A percentile compares a stretch with the other conserved stretches of the same genome.
Conservation (phyloP, 2,888 invertebrate species). For the Lagria hirta region DNA sequence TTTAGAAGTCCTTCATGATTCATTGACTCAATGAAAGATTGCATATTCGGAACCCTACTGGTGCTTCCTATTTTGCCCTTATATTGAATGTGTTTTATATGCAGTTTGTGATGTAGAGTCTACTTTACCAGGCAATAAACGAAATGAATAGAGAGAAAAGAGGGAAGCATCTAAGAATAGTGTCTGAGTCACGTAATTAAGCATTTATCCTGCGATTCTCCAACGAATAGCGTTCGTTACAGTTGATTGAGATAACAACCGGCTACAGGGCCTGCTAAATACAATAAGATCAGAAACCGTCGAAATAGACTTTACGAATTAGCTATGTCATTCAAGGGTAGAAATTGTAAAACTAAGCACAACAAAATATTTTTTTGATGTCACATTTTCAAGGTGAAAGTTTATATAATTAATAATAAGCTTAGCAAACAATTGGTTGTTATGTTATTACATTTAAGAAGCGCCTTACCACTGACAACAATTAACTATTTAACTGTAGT, state of each 20-base stretch:
- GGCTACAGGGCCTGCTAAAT: conserved; percentile 27
- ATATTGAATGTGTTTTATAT: conserved; percentile 13
- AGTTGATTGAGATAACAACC: conserved; percentile 40
- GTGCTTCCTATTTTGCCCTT: conserved; percentile 6
- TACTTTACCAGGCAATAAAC: conserved; percentile 26
- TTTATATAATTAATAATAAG: no score
- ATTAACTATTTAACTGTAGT: no score
- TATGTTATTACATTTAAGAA: conserved; percentile 17
- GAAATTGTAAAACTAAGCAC: conserved; percentile 12
- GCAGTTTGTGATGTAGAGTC: conserved; percentile 13
- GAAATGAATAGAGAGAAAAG: conserved; percentile 29
- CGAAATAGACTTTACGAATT: conserved; percentile 18
- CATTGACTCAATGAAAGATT: no score
- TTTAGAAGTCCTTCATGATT: no score
- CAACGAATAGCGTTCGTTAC: conserved; percentile 38
- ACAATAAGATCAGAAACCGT: conserved; percentile 17
- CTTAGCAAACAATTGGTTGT: conserved; percentile 17
- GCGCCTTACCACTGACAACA: no score
- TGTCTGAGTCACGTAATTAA: conserved; percentile 45
- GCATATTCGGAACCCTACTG: no score
- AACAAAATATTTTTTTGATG: conserved; percentile 6
- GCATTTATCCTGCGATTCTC: conserved; percentile 43
- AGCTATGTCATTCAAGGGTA: conserved; percentile 22
- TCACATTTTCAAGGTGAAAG: conserved; percentile 11
- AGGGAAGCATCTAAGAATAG: conserved; percentile 34